Base-by-base conservation (phyloP, 2,888 invertebrate species). In the Caenorhabditis afra region DNA sequence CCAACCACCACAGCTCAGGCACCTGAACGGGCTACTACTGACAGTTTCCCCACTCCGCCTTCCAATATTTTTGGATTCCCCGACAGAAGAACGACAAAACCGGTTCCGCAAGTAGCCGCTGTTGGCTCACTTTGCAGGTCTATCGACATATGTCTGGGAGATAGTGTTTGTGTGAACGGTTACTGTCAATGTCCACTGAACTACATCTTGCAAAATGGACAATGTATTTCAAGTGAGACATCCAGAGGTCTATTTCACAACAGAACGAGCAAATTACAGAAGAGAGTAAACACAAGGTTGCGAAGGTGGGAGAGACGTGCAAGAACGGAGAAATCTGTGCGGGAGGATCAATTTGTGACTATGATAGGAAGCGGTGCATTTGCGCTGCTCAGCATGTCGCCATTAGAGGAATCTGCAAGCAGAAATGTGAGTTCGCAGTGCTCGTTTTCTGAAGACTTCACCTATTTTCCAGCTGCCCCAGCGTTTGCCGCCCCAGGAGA, bases 291-390 rank as follows among this genome's bases (percentile, higher is more conserved):
- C 68, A 68, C 18, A 79, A 79, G 55, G 55, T 83, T 2, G 82
- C 87, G 1, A 57, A 74, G 37, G 85, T 87, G 7, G 89, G 89
- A 18, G 66, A 78, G n/a, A 76, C 84, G 1, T 89, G 89, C 70
- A 78, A 79, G 20, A 77, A 80, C 37, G 86, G 85, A 41, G 87
- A 87, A 67, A 78, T 84, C 52, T 89, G 89, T 58, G 70, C 79
- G 3, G 90, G 89, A 7, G 90, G 90, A 8, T 85, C 90, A 5
- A 79, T 85, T 50, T 89, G 89, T 61, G 86, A 86, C 73, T 65
- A 62, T n/a, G 85, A 84, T 67, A 75, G 70, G 20, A 73, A 83
- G 47, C 77, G 75, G 57, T 89, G 89, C 77, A 86, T 86, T 49
- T 89, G 89, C 73, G 87, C 86, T 2, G 82, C 82, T 18, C 81